A percentile compares a stretch with the other conserved stretches of the same genome.
Conservation (phyloP, 2,797 vertebrate species). For the Brotogeris chrysoptera region DNA sequence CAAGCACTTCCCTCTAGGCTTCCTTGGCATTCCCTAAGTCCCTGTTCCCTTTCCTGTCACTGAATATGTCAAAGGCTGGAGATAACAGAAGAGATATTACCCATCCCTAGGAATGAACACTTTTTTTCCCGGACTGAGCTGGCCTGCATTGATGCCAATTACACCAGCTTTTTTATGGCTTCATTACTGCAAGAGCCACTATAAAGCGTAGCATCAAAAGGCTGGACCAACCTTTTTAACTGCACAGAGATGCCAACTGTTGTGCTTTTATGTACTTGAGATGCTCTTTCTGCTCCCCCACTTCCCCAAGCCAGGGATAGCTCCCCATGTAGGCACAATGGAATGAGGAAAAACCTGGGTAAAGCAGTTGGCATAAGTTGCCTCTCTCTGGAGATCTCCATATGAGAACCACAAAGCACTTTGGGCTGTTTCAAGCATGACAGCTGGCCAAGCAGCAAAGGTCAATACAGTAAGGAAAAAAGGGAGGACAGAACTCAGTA, state of each 20-base stretch:
- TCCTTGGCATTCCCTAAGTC: not conserved
- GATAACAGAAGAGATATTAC: not conserved
- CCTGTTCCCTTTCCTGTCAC: not conserved
- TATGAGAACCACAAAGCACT: not conserved
- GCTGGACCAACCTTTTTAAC: not conserved
- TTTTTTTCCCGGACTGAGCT: not conserved
- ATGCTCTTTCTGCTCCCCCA: not conserved
- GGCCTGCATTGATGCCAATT: not conserved
- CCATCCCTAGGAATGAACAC: not conserved
- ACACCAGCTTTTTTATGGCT: slow-evolving; percentile 26
- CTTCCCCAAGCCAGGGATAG: not conserved
- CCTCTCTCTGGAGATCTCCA: not conserved
- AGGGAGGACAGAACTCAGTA: not conserved
- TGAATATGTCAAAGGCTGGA: slow-evolving; percentile 1
- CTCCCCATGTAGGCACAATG: not conserved
- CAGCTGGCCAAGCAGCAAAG: slow-evolving; percentile 35
- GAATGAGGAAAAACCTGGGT: not conserved
- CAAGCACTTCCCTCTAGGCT: not conserved
- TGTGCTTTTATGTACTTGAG: not conserved
- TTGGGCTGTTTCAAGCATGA: slow-evolving; percentile 7
- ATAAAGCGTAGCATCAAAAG: not conserved
- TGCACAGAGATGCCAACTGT: not conserved
- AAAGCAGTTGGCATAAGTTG: not conserved
- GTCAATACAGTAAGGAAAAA: not conserved
- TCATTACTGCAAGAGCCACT: not conserved